phyloP scores from a whole-genome alignment of 2,888 invertebrate species.

The Lysandra bellargus region DNA sequence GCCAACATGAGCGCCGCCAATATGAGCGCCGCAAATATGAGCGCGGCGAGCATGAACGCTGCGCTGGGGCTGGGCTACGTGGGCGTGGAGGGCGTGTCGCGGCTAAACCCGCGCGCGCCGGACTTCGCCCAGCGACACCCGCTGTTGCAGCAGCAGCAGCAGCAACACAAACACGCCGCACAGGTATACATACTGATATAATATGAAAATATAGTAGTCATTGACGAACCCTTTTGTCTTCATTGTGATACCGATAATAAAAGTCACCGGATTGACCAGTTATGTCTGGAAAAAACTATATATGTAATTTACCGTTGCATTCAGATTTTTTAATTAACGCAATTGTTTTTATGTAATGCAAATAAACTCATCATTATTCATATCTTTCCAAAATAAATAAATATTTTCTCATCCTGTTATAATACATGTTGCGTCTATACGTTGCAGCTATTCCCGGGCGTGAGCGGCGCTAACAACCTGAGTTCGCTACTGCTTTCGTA shows the following conservation, averaged over 20 bases:
- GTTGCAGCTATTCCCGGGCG: conserved; percentile 58
- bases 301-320: no score
- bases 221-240: no score
- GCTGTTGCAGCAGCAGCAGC: conserved; percentile 49
- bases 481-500: conserved; percentile 73
- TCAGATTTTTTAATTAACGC: no score
- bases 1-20: conserved; percentile 51
- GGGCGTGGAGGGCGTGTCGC: conserved; percentile 66
- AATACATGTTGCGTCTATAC: neutral
- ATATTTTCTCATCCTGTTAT: no score
- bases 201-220: no score
- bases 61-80: conserved; percentile 55
- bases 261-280: no score
- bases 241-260: no score
- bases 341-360: no score
- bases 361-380: no score
- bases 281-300: no score
- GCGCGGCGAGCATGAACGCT: conserved; percentile 39
- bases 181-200: conserved; percentile 51
- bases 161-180: conserved; percentile 52
- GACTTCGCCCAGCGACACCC: conserved; percentile 73
- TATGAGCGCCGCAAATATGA: conserved; percentile 55
- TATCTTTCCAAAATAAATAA: no score
- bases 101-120: conserved; percentile 76
- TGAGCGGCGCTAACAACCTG: conserved; percentile 60